Base-by-base conservation (phyloP, 53 echinoderm and acorn worm species). In the Patiria pectinifera region DNA sequence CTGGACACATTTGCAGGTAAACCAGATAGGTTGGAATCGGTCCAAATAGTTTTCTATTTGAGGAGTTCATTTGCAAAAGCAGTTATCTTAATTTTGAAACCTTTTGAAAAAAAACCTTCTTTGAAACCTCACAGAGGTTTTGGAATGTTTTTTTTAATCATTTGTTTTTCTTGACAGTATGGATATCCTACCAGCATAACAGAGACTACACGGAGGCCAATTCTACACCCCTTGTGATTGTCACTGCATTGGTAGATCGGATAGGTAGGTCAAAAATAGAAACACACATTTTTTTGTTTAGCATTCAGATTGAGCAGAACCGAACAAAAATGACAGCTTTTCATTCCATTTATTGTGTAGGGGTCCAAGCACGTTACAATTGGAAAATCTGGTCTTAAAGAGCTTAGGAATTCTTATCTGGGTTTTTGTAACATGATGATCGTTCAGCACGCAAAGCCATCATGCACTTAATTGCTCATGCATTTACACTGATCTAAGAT, bases 1-100 rank as follows among this genome's bases (percentile, higher is more conserved):
- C 84, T 99, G 71, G 99, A 97, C 72, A 97, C 97, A 79, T 96
- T 99, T 94, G 99, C 97, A 75, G 98, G 98, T 98, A 53, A 81
- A 53, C 5, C 79, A 84, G 2, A 24, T 1, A 3, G 74, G 13
- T 74, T 74, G 35, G 35, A 35, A 35, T 35, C 35, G 0, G 35
- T 35, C n/a, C n/a, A n/a, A n/a, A n/a, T n/a, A 35, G 35, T 35
- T 35, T 35, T 35, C 35, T 35, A 35, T 35, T 35, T 35, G 35
- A 35, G 1, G 35, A 35, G 60, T 35, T 35, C 35, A 35, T 35
- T 35, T 35, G 35, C 35, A 35, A 35, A 35, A 35, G 35, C 35
- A 35, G 60, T 60, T 60, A 60, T 60, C 60, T 60, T 60, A 60
- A 60, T 11, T 60, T 6, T 6, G 45, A 15, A 25, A 19, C 15